phyloP scores from a whole-genome alignment of 1,140 invertebrate genomes.

The Drosophila truncata region DNA sequence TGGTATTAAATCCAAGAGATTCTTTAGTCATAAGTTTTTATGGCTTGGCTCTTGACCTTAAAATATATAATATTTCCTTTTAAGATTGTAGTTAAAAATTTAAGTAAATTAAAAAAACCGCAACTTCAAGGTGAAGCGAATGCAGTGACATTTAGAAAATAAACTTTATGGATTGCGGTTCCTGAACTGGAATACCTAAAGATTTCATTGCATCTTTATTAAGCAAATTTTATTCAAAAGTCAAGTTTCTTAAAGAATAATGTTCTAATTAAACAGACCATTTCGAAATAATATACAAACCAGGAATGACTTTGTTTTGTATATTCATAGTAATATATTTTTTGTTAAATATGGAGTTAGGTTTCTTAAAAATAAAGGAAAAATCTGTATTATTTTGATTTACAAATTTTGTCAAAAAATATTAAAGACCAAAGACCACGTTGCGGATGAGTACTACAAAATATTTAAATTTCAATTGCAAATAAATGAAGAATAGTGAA shows the following conservation, averaged over 20 bases:
- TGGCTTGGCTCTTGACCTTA: too few relatives aligned
- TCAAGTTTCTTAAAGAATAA: constrained; percentile 3
- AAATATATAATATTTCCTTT: too few relatives aligned
- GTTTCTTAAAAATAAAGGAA: background rate
- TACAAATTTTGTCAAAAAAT: background rate
- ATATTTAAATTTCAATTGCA: background rate
- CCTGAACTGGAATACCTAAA: background rate
- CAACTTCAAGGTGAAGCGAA: background rate
- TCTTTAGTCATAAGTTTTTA: background rate
- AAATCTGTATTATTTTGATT: background rate
- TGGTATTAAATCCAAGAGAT: background rate
- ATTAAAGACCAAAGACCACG: background rate
- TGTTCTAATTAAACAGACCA: background rate
- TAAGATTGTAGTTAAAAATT: background rate
- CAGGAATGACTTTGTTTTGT: background rate
- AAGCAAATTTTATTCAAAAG: constrained; percentile 10
- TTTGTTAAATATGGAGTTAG: background rate
- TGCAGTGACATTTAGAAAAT: constrained; percentile 9
- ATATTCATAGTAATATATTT: too few relatives aligned
- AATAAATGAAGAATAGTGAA: background rate
- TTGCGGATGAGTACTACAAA: background rate
- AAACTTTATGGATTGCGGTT: constrained; percentile 3
- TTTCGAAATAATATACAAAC: background rate
- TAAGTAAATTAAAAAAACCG: background rate
- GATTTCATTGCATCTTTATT: constrained; percentile 11